Base-by-base conservation (phyloP, 1,140 invertebrate genomes). In the Aphidius gifuensis region DNA sequence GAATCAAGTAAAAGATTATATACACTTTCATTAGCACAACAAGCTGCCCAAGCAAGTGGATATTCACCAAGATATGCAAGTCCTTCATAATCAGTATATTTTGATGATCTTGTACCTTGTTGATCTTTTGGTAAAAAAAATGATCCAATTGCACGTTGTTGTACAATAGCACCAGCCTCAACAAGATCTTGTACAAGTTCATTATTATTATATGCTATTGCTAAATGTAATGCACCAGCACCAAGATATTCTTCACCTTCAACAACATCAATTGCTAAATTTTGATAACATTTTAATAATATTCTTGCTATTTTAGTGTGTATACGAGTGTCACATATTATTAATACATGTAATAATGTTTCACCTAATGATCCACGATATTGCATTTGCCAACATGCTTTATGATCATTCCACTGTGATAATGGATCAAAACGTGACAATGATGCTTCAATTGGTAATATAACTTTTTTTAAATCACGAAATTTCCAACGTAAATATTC, bases 161-260 rank as follows among this genome's bases (percentile, higher is more conserved):
- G 89, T 38, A 99, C 90, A 71, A 93, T 88, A 45, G 94, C 94
- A 1, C 94, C 95, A 38, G 90, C 89, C 71, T 94, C 91, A 3
- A 98, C 89, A 32, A 98, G 80, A 69, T 96, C 89, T 73, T 95
- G 92, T 0, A 98, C 94, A n/a, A 97, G 82, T 67, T 97, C 95
- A 69, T 98, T 94, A 78, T 98, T 97, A 71, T 88, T 91, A 74
- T 98, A 96, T 0, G 97, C 96, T 66, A 99, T 98, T 0, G 96
- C 95, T 51, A 99, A 83, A 79, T 99, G 97, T 23, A 99, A 82
- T 6, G 93, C 91, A 79, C 94, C 96, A 7, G 96, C 94, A 1
- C 94, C 96, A 72, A 95, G 86, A 83, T 98, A 98, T 82, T 99
- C 96, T 76, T 97, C 93, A 2, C 95, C 96, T 83, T 98, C 94